Conservation (phyloP, 2,113 vertebrate genomes). For the Ictalurus punctatus region DNA sequence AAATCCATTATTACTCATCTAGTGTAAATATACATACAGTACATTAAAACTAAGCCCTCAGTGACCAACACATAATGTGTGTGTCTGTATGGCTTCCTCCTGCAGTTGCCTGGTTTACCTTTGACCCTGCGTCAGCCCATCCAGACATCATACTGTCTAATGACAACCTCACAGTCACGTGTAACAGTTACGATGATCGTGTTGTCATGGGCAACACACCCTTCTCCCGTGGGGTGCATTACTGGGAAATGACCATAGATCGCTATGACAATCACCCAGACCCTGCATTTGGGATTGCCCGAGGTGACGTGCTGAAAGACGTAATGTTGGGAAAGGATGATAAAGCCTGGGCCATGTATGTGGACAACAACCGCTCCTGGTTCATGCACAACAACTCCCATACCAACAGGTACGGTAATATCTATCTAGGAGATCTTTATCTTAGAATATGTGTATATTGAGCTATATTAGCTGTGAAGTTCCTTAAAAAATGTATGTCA, state of each 20-base stretch:
- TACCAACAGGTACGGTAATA: constrained; percentile 87
- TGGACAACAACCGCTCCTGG: constrained; percentile 99
- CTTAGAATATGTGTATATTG: not conserved
- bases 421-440: not conserved
- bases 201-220: constrained; percentile 91
- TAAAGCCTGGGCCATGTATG: constrained; percentile 99
- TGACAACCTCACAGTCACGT: constrained; percentile 97
- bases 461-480: not conserved
- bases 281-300: constrained; percentile 92
- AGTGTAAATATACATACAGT: not conserved
- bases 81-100: constrained; percentile 37
- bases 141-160: constrained; percentile 97
- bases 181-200: constrained; percentile 97
- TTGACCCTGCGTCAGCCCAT: constrained; percentile 88
- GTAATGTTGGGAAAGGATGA: constrained; percentile 99
- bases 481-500: not conserved
- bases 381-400: constrained; percentile 99
- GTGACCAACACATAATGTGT: not conserved
- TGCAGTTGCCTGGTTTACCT: constrained; percentile 95
- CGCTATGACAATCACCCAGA: constrained; percentile 98
- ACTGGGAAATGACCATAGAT: constrained; percentile 95
- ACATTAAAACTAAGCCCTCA: not conserved
- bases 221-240: constrained; percentile 95
- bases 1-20: constrained; percentile 9
- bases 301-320: constrained; percentile 89